phyloP scores from a whole-genome alignment of 2,797 vertebrate genomes.

The Philypnodon macrostomus region DNA sequence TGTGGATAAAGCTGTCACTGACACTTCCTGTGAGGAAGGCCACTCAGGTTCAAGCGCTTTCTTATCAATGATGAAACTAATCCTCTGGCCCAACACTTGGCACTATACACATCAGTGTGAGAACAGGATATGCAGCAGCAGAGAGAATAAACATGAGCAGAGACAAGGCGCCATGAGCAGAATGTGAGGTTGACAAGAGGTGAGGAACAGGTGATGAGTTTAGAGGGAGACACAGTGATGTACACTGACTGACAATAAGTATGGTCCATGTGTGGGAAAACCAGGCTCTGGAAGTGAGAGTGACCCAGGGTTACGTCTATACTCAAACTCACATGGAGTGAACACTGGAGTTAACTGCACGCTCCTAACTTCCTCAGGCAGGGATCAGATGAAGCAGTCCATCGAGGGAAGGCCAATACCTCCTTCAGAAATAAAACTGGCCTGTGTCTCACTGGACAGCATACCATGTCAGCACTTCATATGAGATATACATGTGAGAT shows the following conservation, averaged over 20 bases:
- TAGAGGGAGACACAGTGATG: slow-evolving; percentile 43
- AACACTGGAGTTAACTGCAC: slow-evolving; percentile 22
- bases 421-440: slow-evolving; percentile 31
- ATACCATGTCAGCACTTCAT: slow-evolving; percentile 22
- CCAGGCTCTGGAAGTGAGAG: slow-evolving; percentile 33
- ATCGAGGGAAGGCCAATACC: slow-evolving; percentile 34
- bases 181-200: neutral
- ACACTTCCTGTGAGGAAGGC: slow-evolving; percentile 63
- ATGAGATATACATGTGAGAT: too few species aligned
- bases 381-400: slow-evolving; percentile 31
- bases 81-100: slow-evolving; percentile 32
- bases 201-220: slow-evolving; percentile 20
- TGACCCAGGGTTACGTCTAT: slow-evolving; percentile 46
- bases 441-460: slow-evolving; percentile 9
- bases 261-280: slow-evolving; percentile 58
- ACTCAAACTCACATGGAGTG: slow-evolving; percentile 17
- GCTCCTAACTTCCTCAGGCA: slow-evolving; percentile 20
- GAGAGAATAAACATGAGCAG: neutral
- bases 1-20: slow-evolving; percentile 59
- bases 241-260: slow-evolving; percentile 53
- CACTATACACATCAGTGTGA: slow-evolving; percentile 32
- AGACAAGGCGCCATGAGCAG: neutral
- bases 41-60: slow-evolving; percentile 30
- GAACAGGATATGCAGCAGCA: slow-evolving; percentile 26
- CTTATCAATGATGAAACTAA: slow-evolving; percentile 60